Percentiles rank a stretch among this genome's conserved stretches.
These are phyloP conservation scores for Drosophila rhopaloa DNA, from an alignment of 1,140 invertebrate genomes.

Conservation along the genomic window DNA sequence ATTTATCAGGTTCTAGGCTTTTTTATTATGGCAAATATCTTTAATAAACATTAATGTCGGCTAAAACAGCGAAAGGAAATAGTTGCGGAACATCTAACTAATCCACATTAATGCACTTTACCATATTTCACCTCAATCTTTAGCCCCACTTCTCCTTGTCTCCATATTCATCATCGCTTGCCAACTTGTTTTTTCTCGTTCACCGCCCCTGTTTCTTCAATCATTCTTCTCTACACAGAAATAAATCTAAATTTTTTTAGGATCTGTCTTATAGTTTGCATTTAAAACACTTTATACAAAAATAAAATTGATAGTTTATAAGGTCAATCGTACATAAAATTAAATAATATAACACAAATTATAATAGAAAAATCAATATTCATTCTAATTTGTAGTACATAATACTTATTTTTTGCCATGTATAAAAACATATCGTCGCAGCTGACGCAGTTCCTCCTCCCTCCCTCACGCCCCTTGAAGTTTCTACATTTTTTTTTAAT, in stretches of 20 bases:
- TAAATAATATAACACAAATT: background rate
- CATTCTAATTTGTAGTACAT: background rate
- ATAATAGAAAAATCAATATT: background rate
- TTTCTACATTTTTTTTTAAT: slow-evolving; percentile 43
- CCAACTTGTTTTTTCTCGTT: slow-evolving; percentile 22
- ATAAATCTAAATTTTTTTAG: background rate
- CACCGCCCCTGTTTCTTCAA: background rate
- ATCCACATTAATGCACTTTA: slow-evolving; percentile 68
- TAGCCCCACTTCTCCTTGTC: background rate
- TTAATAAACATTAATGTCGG: slow-evolving; percentile 18
- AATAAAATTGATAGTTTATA: no score
- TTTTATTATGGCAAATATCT: slow-evolving; percentile 4
- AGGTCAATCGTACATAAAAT: no score
- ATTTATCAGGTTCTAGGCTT: slow-evolving; percentile 5
- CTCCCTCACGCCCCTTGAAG: background rate
- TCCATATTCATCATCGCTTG: slow-evolving; percentile 5
- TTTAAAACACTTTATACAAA: no score
- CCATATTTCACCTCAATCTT: slow-evolving; percentile 34
- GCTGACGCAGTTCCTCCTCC: slow-evolving; percentile 9
- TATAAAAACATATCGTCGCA: slow-evolving; percentile 24
- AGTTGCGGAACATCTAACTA: slow-evolving; percentile 23
- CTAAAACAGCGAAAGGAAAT: background rate
- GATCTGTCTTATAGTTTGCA: background rate
- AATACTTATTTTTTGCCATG: background rate
- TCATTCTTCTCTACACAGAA: background rate